Base-by-base conservation (phyloP, 2,888 invertebrate genomes). In the Parnassius orleans region DNA sequence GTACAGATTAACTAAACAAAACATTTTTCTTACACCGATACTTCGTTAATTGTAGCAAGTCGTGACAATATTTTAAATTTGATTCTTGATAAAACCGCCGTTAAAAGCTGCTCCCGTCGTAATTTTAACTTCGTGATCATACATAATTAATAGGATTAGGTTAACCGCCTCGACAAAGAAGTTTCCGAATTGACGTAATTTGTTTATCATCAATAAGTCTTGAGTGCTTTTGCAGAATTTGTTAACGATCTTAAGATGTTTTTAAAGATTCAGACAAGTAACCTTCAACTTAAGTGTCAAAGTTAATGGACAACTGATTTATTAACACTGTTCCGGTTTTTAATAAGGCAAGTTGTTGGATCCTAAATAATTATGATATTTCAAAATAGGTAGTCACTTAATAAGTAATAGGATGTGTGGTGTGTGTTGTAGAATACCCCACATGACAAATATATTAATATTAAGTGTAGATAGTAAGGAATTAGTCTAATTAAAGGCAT, bases 81-180 rank as follows among this genome's bases (percentile, higher is more conserved):
- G 44, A 41, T 44, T 42, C 42, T 52, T n/a, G 58, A 44, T 58
- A 43, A 15, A 15, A 43, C 10, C 44, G 12, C 44, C 15, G 43
- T 63, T 15, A 55, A 57, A 47, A 51, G 59, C 43, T 19, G n/a
- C 41, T 55, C 47, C 52, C 11, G 50, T 53, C 44, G 47, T 50
- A 63, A 59, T 56, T 58, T 59, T 59, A 63, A 63, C 63, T 63
- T 59, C 59, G 59, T 59, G 63, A 63, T 59, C 59, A 59, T 63
- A 63, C 55, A 59, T 63, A 59, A 59, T 63, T 56, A 63, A 63
- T 63, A 52, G 51, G 59, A 59, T 63, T 56, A 63, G 19, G 46
- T 63, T 63, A 52, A 59, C 56, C 51, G 59, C 51, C 50, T 47
- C 47, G 15, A 51, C 43, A 55, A 53, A 57, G 54, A 63, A 63